Evolutionary conservation across 2,797 vertebrate species (phyloP), one percentile per base, ranked within the genome.

Genomic region (Gephyroberyx darwinii): DNA sequence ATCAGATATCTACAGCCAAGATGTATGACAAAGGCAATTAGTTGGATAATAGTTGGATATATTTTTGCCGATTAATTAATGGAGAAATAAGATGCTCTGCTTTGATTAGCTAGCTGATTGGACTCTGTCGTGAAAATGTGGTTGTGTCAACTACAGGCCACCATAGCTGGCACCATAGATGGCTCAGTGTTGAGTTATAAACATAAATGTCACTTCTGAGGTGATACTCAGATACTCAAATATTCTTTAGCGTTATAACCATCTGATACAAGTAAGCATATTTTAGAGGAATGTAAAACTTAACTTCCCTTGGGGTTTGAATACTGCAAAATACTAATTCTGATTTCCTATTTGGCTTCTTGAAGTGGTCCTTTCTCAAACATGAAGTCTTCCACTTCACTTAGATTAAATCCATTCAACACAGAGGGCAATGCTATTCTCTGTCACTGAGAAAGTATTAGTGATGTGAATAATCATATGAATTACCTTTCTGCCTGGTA

Each of bases 101-200:
- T 56, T 14, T 75, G 74, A 79, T 74, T 55, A 79, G 67, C 62
- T 14, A 71, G 39, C 50, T 76, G 60, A 16, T 53, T 66, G 72
- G 47, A 58, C 43, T 71, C 47, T 50, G 52, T 7, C 31, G 33
- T 78, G 57, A 45, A 53, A 55, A 37, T 80, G 30, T 37, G 53
- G 71, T 39, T 61, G 14, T 35, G 50, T 71, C 51, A 71, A 0
- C 66, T 39, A 26, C 64, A 43, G 45, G 71, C 54, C 66, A 35
- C 45, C 59, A 17, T 39, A 53, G 51, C 50, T 69, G 6, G 26
- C 48, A 35, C 48, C 51, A 75, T 30, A 35, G 64, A 5, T 65
- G 54, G 65, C 4, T 14, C 22, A 26, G 22, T 22, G 8, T 9
- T 16, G 10, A 26, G 51, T 26, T 22, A 12, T 3, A 53, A 8